These are phyloP conservation scores for Chionis minor DNA, from an alignment of 2,113 vertebrate species.

Conservation along the genomic window DNA sequence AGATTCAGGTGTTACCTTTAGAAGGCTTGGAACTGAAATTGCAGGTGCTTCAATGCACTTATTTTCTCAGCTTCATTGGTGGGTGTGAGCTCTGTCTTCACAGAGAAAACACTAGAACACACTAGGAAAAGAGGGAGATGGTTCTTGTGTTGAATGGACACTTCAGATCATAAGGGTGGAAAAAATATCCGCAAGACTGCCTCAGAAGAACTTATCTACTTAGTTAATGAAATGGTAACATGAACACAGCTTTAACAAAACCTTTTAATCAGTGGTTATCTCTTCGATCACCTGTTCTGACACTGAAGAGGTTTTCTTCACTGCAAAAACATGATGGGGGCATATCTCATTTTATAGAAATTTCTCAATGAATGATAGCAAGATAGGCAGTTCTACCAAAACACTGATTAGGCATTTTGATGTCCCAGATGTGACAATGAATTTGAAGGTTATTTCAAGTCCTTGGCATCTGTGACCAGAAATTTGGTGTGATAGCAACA, in stretches of 20 bases:
- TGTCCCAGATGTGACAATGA: background rate
- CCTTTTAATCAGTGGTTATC: background rate
- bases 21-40: background rate
- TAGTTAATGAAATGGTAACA: background rate
- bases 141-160: background rate
- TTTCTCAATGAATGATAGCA: background rate
- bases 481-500: background rate
- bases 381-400: background rate
- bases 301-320: background rate
- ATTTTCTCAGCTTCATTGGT: background rate
- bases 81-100: background rate
- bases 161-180: background rate
- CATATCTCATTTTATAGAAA: background rate
- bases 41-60: background rate
- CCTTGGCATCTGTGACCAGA: background rate
- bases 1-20: background rate
- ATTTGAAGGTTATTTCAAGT: background rate
- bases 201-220: background rate
- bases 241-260: background rate
- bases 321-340: background rate
- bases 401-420: background rate
- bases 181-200: background rate
- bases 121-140: background rate
- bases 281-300: background rate
- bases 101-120: background rate